Conservation (phyloP, 2,113 vertebrate species). For the Trichechus manatus region DNA sequence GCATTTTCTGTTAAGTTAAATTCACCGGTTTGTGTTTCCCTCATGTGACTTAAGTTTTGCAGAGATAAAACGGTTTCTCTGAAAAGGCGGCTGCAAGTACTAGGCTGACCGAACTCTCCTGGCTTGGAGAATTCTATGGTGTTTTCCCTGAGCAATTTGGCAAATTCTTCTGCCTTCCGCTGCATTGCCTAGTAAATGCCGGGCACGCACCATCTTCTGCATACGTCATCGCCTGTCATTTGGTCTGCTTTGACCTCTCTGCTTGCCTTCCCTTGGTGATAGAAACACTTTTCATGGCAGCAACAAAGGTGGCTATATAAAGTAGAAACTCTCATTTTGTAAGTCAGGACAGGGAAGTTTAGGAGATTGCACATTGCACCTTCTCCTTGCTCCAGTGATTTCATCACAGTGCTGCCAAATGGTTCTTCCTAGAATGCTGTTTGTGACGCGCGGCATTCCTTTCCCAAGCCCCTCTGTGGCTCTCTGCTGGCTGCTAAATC, state of each 20-base stretch:
- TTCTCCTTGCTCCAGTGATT: not conserved
- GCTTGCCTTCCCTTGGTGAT: not conserved
- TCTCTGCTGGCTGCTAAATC: constrained; percentile 25
- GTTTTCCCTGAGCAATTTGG: not conserved
- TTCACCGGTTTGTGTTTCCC: constrained; percentile 38
- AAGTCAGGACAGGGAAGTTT: not conserved
- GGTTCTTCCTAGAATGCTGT: constrained; percentile 49
- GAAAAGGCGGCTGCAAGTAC: not conserved
- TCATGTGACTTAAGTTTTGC: constrained; percentile 3
- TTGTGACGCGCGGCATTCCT: not conserved
- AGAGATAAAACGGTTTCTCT: constrained; percentile 14
- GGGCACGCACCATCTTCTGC: not conserved
- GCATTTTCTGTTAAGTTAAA: constrained; percentile 23
- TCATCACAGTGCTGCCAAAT: not conserved
- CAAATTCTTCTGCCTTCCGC: not conserved
- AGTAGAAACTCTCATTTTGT: not conserved
- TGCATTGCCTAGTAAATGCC: not conserved
- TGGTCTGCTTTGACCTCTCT: not conserved
- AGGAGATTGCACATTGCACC: not conserved
- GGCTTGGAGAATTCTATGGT: not conserved
- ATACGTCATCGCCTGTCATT: not conserved
- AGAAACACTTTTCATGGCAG: not conserved
- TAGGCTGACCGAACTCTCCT: not conserved
- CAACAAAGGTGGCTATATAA: not conserved
- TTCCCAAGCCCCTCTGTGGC: not conserved